These are phyloP conservation scores for Holcopasites calliopsidis DNA, from an alignment of 1,140 invertebrate genomes.

Conservation along the genomic window DNA sequence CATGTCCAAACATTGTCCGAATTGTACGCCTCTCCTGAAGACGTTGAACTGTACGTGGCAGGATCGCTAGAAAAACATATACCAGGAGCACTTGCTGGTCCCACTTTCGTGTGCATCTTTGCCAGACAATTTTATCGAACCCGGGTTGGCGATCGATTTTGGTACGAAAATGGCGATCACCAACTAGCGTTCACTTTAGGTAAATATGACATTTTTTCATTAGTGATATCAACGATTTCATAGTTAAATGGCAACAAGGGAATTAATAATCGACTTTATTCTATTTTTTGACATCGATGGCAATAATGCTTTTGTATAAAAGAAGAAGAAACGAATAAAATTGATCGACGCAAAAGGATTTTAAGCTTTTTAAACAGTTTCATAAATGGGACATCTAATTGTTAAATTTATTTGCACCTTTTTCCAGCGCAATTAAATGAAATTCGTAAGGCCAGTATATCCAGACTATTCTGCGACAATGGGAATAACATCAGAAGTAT, in stretches of 20 bases:
- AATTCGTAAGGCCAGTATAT: conserved; percentile 90
- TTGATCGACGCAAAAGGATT: too few species aligned
- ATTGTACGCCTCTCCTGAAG: conserved; percentile 87
- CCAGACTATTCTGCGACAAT: conserved; percentile 93
- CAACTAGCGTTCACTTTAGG: conserved; percentile 86
- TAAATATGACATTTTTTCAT: conserved; percentile 74
- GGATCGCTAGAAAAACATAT: conserved; percentile 90
- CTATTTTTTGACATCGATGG: too few species aligned
- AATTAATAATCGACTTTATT: too few species aligned
- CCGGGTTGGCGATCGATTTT: conserved; percentile 90
- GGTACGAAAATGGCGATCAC: conserved; percentile 87
- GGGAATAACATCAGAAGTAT: conserved; percentile 86
- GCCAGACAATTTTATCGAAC: conserved; percentile 93
- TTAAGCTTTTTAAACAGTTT: too few species aligned
- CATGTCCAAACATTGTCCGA: conserved; percentile 83
- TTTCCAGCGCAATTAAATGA: conserved; percentile 90
- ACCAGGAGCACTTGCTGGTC: conserved; percentile 89
- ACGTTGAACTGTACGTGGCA: conserved; percentile 94
- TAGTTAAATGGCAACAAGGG: not conserved
- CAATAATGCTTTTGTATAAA: too few species aligned
- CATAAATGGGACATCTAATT: conserved; percentile 17
- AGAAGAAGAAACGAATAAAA: too few species aligned
- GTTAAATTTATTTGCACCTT: not conserved
- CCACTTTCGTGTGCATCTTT: conserved; percentile 95
- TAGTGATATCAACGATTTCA: not conserved